Conservation (phyloP, 2,888 invertebrate genomes). For the Agriopis aurantiaria region DNA sequence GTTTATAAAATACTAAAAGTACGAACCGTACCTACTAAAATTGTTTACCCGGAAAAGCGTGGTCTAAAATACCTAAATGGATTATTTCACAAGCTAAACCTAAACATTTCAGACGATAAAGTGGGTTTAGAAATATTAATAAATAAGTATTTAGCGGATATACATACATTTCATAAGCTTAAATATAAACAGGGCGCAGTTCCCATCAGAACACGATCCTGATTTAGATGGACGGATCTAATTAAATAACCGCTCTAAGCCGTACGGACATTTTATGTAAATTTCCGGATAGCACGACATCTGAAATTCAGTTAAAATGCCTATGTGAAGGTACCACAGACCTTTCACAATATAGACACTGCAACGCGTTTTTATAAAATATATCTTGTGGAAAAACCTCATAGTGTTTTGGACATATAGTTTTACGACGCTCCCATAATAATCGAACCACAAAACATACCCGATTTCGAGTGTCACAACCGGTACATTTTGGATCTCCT, state of each 20-base stretch:
- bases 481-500: no score
- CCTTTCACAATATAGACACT: conserved; percentile 30
- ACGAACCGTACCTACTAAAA: not conserved
- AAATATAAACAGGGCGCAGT: conserved; percentile 11
- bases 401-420: no score
- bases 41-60: not conserved
- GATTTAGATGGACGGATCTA: conserved; percentile 62
- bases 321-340: conserved; percentile 32
- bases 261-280: conserved; percentile 59
- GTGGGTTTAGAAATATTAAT: not conserved
- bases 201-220: conserved; percentile 47
- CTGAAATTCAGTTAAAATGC: conserved; percentile 56
- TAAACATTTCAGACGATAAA: not conserved
- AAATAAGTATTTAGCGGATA: conserved; percentile 7
- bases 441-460: no score
- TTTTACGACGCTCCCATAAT: no score
- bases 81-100: not conserved
- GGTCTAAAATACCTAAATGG: not conserved
- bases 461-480: no score
- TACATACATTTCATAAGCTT: conserved; percentile 7
- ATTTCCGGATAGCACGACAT: conserved; percentile 58
- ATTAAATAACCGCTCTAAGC: conserved; percentile 62
- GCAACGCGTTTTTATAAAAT: no score
- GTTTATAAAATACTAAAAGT: not conserved
- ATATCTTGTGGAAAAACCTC: no score